A percentile compares a stretch with the other conserved stretches of the same genome.
These are phyloP conservation scores for Propsilocerus akamusi DNA, from an alignment of 1,140 invertebrate species.

Conservation along the genomic window DNA sequence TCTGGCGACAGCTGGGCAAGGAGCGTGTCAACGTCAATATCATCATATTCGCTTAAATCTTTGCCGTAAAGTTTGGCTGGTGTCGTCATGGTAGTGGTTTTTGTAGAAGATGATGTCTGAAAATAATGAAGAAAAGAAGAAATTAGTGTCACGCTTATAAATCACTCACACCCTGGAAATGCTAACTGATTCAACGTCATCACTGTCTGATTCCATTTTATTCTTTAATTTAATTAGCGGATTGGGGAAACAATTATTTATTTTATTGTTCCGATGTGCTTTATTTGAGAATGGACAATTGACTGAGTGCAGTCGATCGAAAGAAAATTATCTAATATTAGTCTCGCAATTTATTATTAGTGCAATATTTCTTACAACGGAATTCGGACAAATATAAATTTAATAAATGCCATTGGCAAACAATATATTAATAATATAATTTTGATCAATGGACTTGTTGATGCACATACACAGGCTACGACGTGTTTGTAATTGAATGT, in stretches of 20 bases:
- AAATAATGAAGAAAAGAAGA: slow-evolving; percentile 22
- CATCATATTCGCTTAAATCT: slow-evolving; percentile 84
- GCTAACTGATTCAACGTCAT: not conserved
- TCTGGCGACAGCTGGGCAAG: slow-evolving; percentile 82
- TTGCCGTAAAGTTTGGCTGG: slow-evolving; percentile 80
- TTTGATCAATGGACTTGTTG: too few species aligned
- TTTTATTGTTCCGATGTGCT: not conserved
- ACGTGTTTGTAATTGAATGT: too few species aligned
- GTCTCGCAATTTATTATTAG: too few species aligned
- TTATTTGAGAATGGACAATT: not conserved
- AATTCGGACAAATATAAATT: too few species aligned
- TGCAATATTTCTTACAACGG: too few species aligned
- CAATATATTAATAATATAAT: too few species aligned
- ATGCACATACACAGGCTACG: too few species aligned
- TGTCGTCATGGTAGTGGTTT: slow-evolving; percentile 72
- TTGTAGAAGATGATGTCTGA: slow-evolving; percentile 65
- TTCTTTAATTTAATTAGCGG: not conserved
- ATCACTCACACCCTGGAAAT: not conserved
- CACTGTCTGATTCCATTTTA: not conserved
- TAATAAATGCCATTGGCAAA: too few species aligned
- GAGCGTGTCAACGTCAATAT: slow-evolving; percentile 93
- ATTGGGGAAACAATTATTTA: not conserved
- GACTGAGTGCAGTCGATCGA: too few species aligned
- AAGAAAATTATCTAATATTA: too few species aligned
- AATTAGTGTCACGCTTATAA: not conserved